These are phyloP conservation scores for Turdus rufiventris DNA, from an alignment of 2,113 vertebrate species.

Conservation along the genomic window DNA sequence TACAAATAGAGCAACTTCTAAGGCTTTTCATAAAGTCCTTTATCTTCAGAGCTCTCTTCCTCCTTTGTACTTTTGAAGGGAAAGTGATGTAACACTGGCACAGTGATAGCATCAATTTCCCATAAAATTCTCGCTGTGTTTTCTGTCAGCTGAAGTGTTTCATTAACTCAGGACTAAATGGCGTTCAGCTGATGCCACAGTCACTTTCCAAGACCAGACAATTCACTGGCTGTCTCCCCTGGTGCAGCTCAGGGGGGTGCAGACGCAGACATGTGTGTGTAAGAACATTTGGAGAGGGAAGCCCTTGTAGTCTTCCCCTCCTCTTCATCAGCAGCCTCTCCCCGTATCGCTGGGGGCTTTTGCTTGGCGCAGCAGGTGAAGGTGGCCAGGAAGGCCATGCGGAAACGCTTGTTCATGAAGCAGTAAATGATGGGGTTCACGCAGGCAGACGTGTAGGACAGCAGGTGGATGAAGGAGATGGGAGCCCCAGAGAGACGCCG, in stretches of 20 bases:
- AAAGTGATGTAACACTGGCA: background rate
- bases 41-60: background rate
- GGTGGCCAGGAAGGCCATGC: constrained; percentile 84
- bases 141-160: background rate
- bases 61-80: constrained; percentile 8
- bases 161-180: background rate
- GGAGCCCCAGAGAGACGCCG: constrained; percentile 88
- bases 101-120: background rate
- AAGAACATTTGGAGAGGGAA: constrained; percentile 77
- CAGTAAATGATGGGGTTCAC: constrained; percentile 98
- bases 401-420: constrained; percentile 97
- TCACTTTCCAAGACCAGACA: background rate
- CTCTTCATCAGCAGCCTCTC: constrained; percentile 69
- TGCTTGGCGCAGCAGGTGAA: constrained; percentile 78
- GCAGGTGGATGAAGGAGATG: constrained; percentile 95
- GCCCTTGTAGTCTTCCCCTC: constrained; percentile 77
- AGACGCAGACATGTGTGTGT: constrained; percentile 67
- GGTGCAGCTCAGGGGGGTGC: constrained; percentile 65
- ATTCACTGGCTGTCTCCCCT: background rate
- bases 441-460: constrained; percentile 94
- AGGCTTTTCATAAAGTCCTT: background rate
- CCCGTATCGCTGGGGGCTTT: background rate
- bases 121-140: background rate
- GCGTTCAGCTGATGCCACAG: background rate
- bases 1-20: background rate